phyloP scores from a whole-genome alignment of 2,888 invertebrate species.

The Eugnorisma glareosa region DNA sequence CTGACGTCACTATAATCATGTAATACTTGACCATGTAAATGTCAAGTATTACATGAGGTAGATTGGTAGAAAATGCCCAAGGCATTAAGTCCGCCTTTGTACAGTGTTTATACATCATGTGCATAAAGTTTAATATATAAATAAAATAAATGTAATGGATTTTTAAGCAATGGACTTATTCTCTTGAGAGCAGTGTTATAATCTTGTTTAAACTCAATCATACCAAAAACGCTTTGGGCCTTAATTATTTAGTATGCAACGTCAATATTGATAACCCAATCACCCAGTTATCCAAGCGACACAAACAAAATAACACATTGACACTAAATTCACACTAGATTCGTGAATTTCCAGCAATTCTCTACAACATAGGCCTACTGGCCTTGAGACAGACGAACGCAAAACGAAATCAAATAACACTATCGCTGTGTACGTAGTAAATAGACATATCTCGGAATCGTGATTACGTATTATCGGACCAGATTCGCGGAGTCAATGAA shows the following conservation, averaged over 20 bases:
- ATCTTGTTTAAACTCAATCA: not conserved
- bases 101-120: too few relatives aligned
- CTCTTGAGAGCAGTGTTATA: not conserved
- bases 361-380: constrained; percentile 19
- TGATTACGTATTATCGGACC: constrained; percentile 62
- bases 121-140: too few relatives aligned
- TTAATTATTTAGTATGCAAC: constrained; percentile 31
- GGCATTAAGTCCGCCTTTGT: too few relatives aligned
- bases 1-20: too few relatives aligned
- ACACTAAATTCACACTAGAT: constrained; percentile 26
- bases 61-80: too few relatives aligned
- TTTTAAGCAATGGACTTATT: not conserved
- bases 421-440: constrained; percentile 52
- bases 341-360: constrained; percentile 29
- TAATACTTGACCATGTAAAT: not conserved
- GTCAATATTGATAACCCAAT: constrained; percentile 51
- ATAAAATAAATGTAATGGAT: not conserved
- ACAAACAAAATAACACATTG: constrained; percentile 36
- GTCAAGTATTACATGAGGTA: too few relatives aligned
- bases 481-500: constrained; percentile 69
- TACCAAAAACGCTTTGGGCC: not conserved
- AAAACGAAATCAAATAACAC: constrained; percentile 48
- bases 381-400: constrained; percentile 52
- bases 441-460: constrained; percentile 61
- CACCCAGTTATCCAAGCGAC: constrained; percentile 48